These are phyloP conservation scores for Lagocephalus sceleratus DNA, from an alignment of 2,797 vertebrate species.

Conservation along the genomic window DNA sequence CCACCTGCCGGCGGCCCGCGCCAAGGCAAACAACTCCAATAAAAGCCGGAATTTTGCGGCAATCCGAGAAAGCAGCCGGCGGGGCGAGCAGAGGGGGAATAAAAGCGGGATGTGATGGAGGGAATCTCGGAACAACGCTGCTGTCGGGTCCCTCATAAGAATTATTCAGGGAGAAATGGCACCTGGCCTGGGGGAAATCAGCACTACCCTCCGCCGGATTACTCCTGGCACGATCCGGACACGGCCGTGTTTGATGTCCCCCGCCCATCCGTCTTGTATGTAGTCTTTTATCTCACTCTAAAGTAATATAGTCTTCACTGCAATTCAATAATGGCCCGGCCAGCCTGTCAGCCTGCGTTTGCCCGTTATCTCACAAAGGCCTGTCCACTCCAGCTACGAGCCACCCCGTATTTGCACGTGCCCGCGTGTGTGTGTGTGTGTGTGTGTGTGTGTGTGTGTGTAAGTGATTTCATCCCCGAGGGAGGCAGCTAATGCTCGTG, in stretches of 20 bases:
- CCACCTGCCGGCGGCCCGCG: slow-evolving; percentile 36
- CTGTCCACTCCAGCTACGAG: slow-evolving; percentile 91
- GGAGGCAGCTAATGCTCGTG: slow-evolving; percentile 11
- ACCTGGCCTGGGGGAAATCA: slow-evolving; percentile 92
- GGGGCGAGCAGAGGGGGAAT: slow-evolving; percentile 17
- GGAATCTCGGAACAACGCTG: slow-evolving; percentile 45
- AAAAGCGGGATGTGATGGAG: slow-evolving; percentile 31
- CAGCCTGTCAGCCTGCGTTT: slow-evolving; percentile 94
- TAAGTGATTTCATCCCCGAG: neutral
- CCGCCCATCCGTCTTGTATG: slow-evolving; percentile 93
- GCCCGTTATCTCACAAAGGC: slow-evolving; percentile 94
- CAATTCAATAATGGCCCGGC: slow-evolving; percentile 96
- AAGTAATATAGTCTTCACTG: slow-evolving; percentile 96
- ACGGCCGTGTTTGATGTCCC: slow-evolving; percentile 96
- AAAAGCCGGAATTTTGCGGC: slow-evolving; percentile 56
- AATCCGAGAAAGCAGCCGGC: slow-evolving; percentile 45
- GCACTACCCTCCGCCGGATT: slow-evolving; percentile 89
- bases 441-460: slow-evolving; percentile 37
- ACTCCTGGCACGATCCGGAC: slow-evolving; percentile 93
- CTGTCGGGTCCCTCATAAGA: slow-evolving; percentile 82
- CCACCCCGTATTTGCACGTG: slow-evolving; percentile 68
- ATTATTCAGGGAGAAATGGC: slow-evolving; percentile 89
- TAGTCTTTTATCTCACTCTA: slow-evolving; percentile 98
- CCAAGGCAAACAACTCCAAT: slow-evolving; percentile 75
- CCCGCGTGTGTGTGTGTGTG: slow-evolving; percentile 37